Evolutionary conservation across 2,888 invertebrate genomes (phyloP).

Genomic region (Junonia oenone): DNA sequence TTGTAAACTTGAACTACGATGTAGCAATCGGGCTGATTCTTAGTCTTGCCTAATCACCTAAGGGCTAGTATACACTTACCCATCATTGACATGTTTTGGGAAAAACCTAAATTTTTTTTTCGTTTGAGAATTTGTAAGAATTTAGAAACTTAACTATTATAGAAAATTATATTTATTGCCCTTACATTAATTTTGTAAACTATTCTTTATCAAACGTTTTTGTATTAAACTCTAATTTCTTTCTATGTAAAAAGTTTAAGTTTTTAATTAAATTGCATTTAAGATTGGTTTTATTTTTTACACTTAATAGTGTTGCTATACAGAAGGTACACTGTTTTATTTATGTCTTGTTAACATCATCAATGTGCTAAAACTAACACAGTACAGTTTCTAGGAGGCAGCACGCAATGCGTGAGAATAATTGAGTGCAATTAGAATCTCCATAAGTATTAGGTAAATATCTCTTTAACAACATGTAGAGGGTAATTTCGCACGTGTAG

Average conservation of each 20-base stretch:
- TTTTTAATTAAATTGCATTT: too few relatives aligned
- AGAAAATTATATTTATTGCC: too few relatives aligned
- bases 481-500: not conserved
- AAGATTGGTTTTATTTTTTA: too few relatives aligned
- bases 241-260: too few relatives aligned
- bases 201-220: too few relatives aligned
- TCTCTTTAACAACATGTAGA: not conserved
- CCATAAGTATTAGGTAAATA: not conserved
- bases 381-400: not conserved
- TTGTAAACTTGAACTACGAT: slow-evolving; percentile 37
- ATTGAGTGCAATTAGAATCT: not conserved
- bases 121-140: too few relatives aligned
- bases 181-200: too few relatives aligned
- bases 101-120: too few relatives aligned
- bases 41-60: not conserved
- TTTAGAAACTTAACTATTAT: too few relatives aligned
- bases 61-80: not conserved
- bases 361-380: not conserved
- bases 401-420: slow-evolving; percentile 6
- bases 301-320: not conserved
- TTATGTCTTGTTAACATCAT: not conserved
- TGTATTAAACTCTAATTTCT: too few relatives aligned
- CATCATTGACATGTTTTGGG: not conserved
- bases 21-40: slow-evolving; percentile 30
- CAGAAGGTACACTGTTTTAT: not conserved